Evolutionary conservation across 2,888 invertebrate species (phyloP).

Genomic region (Piscicola geometra): DNA sequence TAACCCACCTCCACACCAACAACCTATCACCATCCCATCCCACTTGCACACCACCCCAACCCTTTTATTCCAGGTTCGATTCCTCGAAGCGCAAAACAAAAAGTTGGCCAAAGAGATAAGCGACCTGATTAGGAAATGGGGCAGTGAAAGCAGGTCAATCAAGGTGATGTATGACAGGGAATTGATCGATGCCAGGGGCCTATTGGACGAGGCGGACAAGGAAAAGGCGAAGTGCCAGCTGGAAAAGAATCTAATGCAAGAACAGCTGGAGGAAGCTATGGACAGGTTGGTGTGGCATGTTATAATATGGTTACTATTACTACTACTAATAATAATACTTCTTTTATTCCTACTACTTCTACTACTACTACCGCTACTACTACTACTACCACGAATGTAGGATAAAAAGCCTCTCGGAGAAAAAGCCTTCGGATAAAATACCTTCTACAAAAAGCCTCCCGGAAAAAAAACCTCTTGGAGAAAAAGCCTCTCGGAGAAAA

Average conservation of each 20-base stretch:
- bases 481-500: too few species aligned
- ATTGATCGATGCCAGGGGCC: slow-evolving; percentile 56
- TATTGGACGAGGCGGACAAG: slow-evolving; percentile 58
- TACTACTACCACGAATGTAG: too few species aligned
- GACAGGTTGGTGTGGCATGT: slow-evolving; percentile 44
- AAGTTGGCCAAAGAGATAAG: neutral
- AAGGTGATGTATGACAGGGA: slow-evolving; percentile 58
- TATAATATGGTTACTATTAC: too few species aligned
- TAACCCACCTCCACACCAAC: too few species aligned
- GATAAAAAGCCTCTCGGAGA: too few species aligned
- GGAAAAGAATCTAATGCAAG: slow-evolving; percentile 55
- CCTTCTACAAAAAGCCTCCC: too few species aligned
- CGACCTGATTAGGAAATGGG: neutral
- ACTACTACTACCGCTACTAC: neutral
- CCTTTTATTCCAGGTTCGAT: slow-evolving; percentile 9
- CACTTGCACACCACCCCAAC: neutral
- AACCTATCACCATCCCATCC: neutral
- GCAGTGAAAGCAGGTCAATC: slow-evolving; percentile 39
- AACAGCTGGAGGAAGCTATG: slow-evolving; percentile 54
- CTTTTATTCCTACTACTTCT: too few species aligned
- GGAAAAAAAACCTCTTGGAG: too few species aligned
- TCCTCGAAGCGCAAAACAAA: slow-evolving; percentile 26
- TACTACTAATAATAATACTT: too few species aligned
- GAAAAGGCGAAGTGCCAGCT: slow-evolving; percentile 58
- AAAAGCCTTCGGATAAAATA: too few species aligned